A percentile compares a stretch with the other conserved stretches of the same genome.
Evolutionary conservation across 1,140 invertebrate genomes (phyloP).

Genomic region (Cydia amplana): DNA sequence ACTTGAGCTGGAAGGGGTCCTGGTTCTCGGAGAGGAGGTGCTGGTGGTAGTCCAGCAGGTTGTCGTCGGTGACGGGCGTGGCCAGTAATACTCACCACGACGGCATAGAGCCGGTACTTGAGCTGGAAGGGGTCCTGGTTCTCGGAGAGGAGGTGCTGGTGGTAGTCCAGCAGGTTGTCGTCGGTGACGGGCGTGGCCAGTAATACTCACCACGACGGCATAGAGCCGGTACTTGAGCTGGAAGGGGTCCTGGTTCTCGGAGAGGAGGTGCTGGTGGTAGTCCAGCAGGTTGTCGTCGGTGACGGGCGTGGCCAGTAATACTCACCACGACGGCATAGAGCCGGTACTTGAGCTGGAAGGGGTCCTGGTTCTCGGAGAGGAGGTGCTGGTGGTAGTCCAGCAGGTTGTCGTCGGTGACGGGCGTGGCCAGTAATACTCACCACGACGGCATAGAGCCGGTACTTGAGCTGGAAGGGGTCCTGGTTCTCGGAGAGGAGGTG

Average conservation of each 20-base stretch:
- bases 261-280: constrained; percentile 87
- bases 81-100: constrained; percentile 87
- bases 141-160: constrained; percentile 84
- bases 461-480: constrained; percentile 88
- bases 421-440: constrained; percentile 84
- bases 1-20: constrained; percentile 88
- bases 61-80: constrained; percentile 83
- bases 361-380: constrained; percentile 82
- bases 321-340: constrained; percentile 92
- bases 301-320: constrained; percentile 81
- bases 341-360: constrained; percentile 88
- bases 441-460: constrained; percentile 91
- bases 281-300: constrained; percentile 85
- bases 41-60: constrained; percentile 88
- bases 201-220: constrained; percentile 89
- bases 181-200: constrained; percentile 83
- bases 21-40: constrained; percentile 82
- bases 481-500: constrained; percentile 82
- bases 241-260: constrained; percentile 83
- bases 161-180: constrained; percentile 86
- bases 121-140: constrained; percentile 86
- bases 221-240: constrained; percentile 90
- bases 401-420: constrained; percentile 83
- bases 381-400: constrained; percentile 89
- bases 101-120: constrained; percentile 90